phyloP scores from a whole-genome alignment of 2,888 invertebrate species.

The Drosophila setosimentum region DNA sequence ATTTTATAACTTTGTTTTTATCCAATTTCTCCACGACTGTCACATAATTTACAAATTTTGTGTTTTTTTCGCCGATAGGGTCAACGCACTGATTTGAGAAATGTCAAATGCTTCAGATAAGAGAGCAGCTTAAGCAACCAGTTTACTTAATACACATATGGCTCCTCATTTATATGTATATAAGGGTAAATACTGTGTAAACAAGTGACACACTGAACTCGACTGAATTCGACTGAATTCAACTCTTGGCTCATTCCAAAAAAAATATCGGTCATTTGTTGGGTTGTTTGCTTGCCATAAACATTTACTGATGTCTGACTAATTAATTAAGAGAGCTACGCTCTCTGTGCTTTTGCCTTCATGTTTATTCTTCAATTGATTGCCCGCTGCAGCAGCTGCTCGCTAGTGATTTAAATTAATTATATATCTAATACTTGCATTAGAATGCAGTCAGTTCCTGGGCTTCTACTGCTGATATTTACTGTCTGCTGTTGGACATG shows the following conservation, averaged over 20 bases:
- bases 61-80: constrained; percentile 33
- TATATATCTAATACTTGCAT: constrained; percentile 11
- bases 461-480: constrained; percentile 13
- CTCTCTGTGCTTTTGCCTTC: constrained; percentile 1
- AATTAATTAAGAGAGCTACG: constrained; percentile 49
- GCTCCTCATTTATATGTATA: not conserved
- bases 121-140: constrained; percentile 44
- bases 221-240: too few species aligned
- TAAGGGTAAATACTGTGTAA: constrained; percentile 15
- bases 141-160: constrained; percentile 46
- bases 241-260: not conserved
- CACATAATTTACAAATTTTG: constrained; percentile 62
- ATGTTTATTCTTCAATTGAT: constrained; percentile 51
- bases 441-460: constrained; percentile 11
- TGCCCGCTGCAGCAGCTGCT: constrained; percentile 13
- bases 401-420: constrained; percentile 45
- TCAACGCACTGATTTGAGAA: constrained; percentile 54
- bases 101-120: constrained; percentile 22
- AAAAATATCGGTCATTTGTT: not conserved
- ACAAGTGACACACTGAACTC: constrained; percentile 17
- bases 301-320: constrained; percentile 40
- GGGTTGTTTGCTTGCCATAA: constrained; percentile 45
- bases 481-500: constrained; percentile 18
- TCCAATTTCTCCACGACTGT: constrained; percentile 62
- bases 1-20: constrained; percentile 75